Evolutionary conservation across 1,140 invertebrate genomes (phyloP).

Genomic region (Meloidogyne floridensis): DNA sequence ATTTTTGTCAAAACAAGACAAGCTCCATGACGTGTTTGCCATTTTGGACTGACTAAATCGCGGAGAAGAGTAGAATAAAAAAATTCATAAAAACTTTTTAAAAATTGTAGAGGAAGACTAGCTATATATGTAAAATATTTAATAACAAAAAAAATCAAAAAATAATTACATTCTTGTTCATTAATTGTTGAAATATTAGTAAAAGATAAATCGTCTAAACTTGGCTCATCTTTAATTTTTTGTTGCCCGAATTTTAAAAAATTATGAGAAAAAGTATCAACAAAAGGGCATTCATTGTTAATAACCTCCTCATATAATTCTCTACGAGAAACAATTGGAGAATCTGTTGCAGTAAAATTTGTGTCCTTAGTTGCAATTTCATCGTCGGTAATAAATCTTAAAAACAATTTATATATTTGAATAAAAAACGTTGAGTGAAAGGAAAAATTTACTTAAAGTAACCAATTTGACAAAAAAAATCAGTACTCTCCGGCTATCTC

Average conservation of each 20-base stretch:
- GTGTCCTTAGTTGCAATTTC: background rate
- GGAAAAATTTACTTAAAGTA: slow-evolving; percentile 20
- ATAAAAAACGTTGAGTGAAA: too few species aligned
- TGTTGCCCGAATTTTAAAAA: slow-evolving; percentile 21
- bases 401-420: background rate
- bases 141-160: background rate
- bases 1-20: slow-evolving; percentile 45
- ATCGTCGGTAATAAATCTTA: slow-evolving; percentile 22
- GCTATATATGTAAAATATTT: slow-evolving; percentile 5
- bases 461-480: slow-evolving; percentile 24
- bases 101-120: background rate
- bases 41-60: slow-evolving; percentile 44
- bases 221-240: background rate
- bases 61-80: slow-evolving; percentile 17
- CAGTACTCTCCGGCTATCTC: too few species aligned
- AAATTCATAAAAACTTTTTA: slow-evolving; percentile 21
- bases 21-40: slow-evolving; percentile 49
- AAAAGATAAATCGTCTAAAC: background rate
- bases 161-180: background rate
- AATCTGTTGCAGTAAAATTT: background rate
- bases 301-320: background rate
- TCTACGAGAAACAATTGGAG: background rate
- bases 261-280: background rate
- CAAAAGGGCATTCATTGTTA: background rate
- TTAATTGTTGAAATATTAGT: background rate